A percentile compares a stretch with the other conserved stretches of the same genome.
phyloP scores from a whole-genome alignment of 1,140 invertebrate species.

The Cherax quadricarinatus region DNA sequence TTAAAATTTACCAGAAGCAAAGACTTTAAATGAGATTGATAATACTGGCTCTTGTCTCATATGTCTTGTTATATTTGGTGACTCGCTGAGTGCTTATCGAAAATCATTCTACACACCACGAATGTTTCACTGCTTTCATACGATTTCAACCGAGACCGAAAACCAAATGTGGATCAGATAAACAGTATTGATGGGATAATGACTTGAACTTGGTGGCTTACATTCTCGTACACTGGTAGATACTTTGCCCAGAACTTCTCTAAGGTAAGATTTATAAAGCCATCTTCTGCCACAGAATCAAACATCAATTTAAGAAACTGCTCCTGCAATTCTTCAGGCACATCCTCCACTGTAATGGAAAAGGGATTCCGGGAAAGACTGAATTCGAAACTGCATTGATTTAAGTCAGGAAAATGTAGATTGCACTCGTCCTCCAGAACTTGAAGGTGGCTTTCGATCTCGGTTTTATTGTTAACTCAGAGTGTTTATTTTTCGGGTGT shows the following conservation, averaged over 20 bases:
- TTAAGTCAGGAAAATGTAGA: background rate
- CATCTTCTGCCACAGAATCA: slow-evolving; percentile 19
- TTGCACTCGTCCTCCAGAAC: too few species aligned
- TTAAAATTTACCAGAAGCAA: too few species aligned
- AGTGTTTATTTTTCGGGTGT: too few species aligned
- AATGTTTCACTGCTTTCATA: background rate
- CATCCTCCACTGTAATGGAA: background rate
- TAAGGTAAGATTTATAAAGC: background rate
- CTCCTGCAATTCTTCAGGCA: background rate
- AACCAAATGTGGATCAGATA: background rate
- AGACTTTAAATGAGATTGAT: too few species aligned
- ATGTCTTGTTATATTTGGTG: too few species aligned
- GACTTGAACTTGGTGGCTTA: background rate
- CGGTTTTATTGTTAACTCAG: too few species aligned
- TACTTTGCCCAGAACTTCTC: background rate
- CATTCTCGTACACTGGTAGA: background rate
- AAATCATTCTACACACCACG: background rate
- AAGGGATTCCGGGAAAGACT: slow-evolving; percentile 9
- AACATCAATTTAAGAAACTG: background rate
- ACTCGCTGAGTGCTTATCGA: background rate
- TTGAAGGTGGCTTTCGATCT: too few species aligned
- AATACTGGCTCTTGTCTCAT: too few species aligned
- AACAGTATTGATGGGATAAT: background rate
- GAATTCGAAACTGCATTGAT: too few species aligned
- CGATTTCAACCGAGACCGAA: background rate